Conservation (phyloP, 2,888 invertebrate species). For the Dioctria linearis region DNA sequence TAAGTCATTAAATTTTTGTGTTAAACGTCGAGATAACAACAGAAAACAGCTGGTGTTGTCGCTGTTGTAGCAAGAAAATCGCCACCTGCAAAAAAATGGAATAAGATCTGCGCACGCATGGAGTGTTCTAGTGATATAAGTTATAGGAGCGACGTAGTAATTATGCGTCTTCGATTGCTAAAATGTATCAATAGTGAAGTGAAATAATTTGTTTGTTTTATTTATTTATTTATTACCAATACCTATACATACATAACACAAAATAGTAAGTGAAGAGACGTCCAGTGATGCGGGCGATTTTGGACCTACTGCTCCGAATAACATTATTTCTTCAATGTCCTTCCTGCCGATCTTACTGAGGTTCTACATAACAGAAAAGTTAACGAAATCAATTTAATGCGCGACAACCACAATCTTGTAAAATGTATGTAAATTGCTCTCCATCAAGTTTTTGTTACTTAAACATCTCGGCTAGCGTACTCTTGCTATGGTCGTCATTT, state of each 20-base stretch:
- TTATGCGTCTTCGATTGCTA: neutral
- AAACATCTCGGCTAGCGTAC: constrained; percentile 34
- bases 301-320: neutral
- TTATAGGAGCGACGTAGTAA: constrained; percentile 17
- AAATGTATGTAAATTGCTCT: constrained; percentile 47
- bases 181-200: neutral
- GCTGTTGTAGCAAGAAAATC: constrained; percentile 1
- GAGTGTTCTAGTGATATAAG: constrained; percentile 38
- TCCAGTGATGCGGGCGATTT: constrained; percentile 23
- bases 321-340: neutral
- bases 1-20: too few species aligned
- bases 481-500: constrained; percentile 32
- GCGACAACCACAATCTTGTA: neutral
- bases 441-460: constrained; percentile 2
- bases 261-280: constrained; percentile 3
- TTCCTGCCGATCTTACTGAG: neutral
- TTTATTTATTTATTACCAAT: too few species aligned
- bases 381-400: constrained; percentile 25
- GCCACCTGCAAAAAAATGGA: neutral
- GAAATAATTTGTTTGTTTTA: too few species aligned
- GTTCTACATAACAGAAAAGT: constrained; percentile 5
- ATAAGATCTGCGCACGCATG: constrained; percentile 8
- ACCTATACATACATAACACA: neutral
- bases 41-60: neutral
- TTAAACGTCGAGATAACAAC: too few species aligned